Percentiles rank a stretch among this genome's conserved stretches.
phyloP scores from a whole-genome alignment of 2,113 vertebrate genomes.

The Ardeotis arabs region DNA sequence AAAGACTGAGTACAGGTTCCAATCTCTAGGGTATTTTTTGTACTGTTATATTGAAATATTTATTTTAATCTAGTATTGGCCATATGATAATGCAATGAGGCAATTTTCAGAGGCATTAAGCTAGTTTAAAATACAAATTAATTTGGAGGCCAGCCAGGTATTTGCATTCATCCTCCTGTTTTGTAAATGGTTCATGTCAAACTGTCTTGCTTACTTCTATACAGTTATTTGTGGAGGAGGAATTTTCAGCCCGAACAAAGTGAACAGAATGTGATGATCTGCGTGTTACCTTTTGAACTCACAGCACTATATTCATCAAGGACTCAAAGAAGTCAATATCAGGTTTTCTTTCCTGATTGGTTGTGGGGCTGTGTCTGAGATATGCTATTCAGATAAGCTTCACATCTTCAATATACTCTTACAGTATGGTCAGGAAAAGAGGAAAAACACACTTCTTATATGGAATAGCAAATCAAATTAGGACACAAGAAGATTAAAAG shows the following conservation, averaged over 20 bases:
- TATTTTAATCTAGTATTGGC: background rate
- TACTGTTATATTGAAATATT: background rate
- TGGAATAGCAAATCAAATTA: background rate
- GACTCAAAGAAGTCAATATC: background rate
- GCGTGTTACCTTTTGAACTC: background rate
- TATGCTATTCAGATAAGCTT: background rate
- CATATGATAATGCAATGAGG: background rate
- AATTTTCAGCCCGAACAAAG: background rate
- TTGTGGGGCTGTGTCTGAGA: background rate
- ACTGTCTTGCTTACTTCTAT: background rate
- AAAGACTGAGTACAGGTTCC: background rate
- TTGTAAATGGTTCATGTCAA: background rate
- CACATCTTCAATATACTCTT: background rate
- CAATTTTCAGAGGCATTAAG: background rate
- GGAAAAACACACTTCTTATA: background rate
- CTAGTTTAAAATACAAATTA: background rate
- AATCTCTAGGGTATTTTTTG: background rate
- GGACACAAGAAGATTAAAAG: background rate
- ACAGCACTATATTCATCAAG: background rate
- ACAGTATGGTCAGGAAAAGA: background rate
- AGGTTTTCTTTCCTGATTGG: background rate
- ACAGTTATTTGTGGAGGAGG: background rate
- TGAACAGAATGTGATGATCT: background rate
- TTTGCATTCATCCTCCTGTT: background rate
- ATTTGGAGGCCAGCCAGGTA: background rate